A percentile compares a stretch with the other conserved stretches of the same genome.
These are phyloP conservation scores for Porites cylindrica DNA, from an alignment of 92 coral and sea anemone genomes.

Conservation along the genomic window DNA sequence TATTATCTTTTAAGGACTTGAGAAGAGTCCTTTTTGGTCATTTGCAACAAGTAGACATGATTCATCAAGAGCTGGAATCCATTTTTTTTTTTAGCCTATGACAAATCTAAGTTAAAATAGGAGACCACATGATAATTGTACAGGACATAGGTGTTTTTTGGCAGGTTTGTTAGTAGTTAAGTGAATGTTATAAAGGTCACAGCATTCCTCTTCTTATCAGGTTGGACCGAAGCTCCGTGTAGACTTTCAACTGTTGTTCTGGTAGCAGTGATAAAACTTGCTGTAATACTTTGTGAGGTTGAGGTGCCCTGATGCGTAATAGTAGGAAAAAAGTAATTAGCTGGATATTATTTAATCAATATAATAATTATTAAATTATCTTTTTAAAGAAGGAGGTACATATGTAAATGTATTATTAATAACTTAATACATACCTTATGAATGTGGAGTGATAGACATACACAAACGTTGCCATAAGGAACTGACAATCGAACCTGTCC, in stretches of 20 bases:
- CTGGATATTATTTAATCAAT: neutral
- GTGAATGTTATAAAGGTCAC: neutral
- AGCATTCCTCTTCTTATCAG: slow-evolving; percentile 64
- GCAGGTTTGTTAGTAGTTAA: neutral
- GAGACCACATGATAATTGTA: too few relatives aligned
- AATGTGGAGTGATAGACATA: slow-evolving; percentile 96
- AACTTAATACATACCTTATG: slow-evolving; percentile 72
- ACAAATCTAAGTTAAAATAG: too few relatives aligned
- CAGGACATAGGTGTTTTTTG: too few relatives aligned
- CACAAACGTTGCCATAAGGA: slow-evolving; percentile 97
- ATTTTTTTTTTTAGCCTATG: too few relatives aligned
- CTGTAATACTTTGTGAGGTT: slow-evolving; percentile 91
- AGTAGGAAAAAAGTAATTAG: neutral
- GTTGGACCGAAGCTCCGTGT: slow-evolving; percentile 80
- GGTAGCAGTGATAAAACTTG: slow-evolving; percentile 90
- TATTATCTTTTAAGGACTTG: too few relatives aligned
- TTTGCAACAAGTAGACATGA: too few relatives aligned
- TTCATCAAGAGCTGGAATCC: too few relatives aligned
- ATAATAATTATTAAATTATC: neutral
- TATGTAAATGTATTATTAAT: neutral
- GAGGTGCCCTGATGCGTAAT: slow-evolving; percentile 82
- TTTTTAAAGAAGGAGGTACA: neutral
- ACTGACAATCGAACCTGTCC: slow-evolving; percentile 99
- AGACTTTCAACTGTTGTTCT: slow-evolving; percentile 84
- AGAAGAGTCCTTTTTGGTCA: too few relatives aligned